phyloP scores from a whole-genome alignment of 2,113 vertebrate species.

The Numida meleagris region DNA sequence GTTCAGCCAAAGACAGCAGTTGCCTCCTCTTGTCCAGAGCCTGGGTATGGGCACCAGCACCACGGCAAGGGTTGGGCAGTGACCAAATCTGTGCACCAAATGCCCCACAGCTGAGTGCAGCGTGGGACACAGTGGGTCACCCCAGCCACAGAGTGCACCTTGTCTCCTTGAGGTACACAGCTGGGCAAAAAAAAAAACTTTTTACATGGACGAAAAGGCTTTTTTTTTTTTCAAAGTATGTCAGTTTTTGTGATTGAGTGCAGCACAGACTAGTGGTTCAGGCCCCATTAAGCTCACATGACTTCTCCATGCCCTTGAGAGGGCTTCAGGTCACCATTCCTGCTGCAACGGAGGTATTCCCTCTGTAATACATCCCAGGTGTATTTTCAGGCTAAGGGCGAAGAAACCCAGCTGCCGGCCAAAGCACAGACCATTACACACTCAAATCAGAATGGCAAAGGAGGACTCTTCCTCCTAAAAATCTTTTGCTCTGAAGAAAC shows the following conservation, averaged over 20 bases:
- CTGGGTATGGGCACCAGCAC: not conserved
- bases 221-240: not conserved
- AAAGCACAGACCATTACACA: not conserved
- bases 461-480: not conserved
- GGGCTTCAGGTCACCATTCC: not conserved
- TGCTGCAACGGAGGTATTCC: not conserved
- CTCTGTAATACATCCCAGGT: not conserved
- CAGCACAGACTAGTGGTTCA: not conserved
- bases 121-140: not conserved
- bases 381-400: not conserved
- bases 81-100: not conserved
- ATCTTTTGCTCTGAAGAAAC: not conserved
- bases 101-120: rapidly evolving
- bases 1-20: not conserved
- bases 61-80: not conserved
- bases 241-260: not conserved
- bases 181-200: not conserved
- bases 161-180: not conserved
- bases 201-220: not conserved
- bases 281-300: not conserved
- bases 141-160: rapidly evolving
- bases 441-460: not conserved
- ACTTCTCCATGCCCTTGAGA: not conserved
- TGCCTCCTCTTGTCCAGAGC: not conserved
- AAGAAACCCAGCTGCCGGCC: not conserved